phyloP scores from a whole-genome alignment of 1,140 invertebrate genomes.

The Cephus cinctus region DNA sequence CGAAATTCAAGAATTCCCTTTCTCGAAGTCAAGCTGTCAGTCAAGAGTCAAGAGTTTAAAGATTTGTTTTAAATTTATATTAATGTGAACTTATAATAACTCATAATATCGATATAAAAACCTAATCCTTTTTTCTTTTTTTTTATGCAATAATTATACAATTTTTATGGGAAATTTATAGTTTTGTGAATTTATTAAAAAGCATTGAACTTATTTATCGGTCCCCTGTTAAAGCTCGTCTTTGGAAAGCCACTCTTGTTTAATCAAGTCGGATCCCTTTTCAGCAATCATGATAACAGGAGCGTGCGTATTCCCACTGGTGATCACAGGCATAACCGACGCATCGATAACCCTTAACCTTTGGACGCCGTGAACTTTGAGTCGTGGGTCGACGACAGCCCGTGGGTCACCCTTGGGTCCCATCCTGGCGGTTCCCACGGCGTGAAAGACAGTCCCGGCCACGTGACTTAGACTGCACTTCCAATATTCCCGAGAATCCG shows the following conservation, averaged over 20 bases:
- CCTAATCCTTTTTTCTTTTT: too few species aligned
- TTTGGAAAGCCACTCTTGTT: slow-evolving; percentile 64
- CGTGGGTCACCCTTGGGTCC: slow-evolving; percentile 45
- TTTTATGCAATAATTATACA: too few species aligned
- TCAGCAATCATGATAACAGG: slow-evolving; percentile 88
- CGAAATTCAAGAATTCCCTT: too few species aligned
- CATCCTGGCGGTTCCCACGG: slow-evolving; percentile 59
- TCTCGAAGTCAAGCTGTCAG: too few species aligned
- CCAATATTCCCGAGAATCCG: slow-evolving; percentile 53
- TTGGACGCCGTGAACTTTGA: slow-evolving; percentile 71
- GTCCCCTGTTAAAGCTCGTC: slow-evolving; percentile 15
- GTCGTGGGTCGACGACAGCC: slow-evolving; percentile 73
- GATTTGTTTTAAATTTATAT: too few species aligned
- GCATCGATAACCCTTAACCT: slow-evolving; percentile 74
- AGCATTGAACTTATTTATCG: background rate
- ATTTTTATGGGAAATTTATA: background rate
- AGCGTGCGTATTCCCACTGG: slow-evolving; percentile 78
- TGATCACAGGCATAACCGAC: slow-evolving; percentile 74
- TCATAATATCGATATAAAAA: background rate
- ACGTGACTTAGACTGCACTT: slow-evolving; percentile 54
- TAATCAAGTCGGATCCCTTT: slow-evolving; percentile 83
- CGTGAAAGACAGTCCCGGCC: slow-evolving; percentile 51
- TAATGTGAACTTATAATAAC: background rate
- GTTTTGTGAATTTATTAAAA: background rate
- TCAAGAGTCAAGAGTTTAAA: too few species aligned